Base-by-base conservation (phyloP, 1,140 invertebrate species). In the Macrosteles quadrilineatus region DNA sequence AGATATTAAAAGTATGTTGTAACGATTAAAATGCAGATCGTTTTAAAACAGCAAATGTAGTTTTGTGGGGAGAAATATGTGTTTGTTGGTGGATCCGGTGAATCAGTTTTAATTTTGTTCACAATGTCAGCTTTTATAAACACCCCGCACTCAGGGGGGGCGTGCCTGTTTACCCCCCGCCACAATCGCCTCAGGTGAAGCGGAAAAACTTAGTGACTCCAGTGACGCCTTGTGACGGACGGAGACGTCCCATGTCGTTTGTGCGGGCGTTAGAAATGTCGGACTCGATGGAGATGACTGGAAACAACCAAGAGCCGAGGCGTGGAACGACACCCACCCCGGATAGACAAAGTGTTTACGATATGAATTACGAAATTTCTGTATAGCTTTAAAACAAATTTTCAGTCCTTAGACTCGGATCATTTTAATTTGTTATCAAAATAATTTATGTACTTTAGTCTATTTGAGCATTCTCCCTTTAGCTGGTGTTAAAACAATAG, bases 341-440 rank as follows among this genome's bases (percentile, higher is more conserved):
- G 27, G 92, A 95, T 78, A 87, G 93, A 71, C 89, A 90, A 72
- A 95, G 91, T 82, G 90, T 95, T 68, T 97, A 97, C 80, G 95
- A 97, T 81, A 95, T 94, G 90, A 96, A 95, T 83, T 97, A 97
- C 82, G 95, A 97, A 82, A 97, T 96, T 82, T 96, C 94, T 68
- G 94, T 97, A 83, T 90, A 87, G 84, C 81, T 68, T 68, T 68
- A 66, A 43, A 21, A 25, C 9, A 27, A 27, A 57, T n/a, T 14
- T 57, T 25, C 4, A 36, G 4, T 14, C 32, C 32, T 36, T 36
- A 36, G 32, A 14, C 32, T 36, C 32, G 14, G 4, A 36, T 36
- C 14, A 6, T 36, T 36, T 36, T 36, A 6, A 6, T 4, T 36
- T 36, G 4, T 14, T 36, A 4, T 36, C 32, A 14, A 36, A 36